These are phyloP conservation scores for Ichneumoninae sp. DNA, from an alignment of 2,888 invertebrate species.

Conservation along the genomic window DNA sequence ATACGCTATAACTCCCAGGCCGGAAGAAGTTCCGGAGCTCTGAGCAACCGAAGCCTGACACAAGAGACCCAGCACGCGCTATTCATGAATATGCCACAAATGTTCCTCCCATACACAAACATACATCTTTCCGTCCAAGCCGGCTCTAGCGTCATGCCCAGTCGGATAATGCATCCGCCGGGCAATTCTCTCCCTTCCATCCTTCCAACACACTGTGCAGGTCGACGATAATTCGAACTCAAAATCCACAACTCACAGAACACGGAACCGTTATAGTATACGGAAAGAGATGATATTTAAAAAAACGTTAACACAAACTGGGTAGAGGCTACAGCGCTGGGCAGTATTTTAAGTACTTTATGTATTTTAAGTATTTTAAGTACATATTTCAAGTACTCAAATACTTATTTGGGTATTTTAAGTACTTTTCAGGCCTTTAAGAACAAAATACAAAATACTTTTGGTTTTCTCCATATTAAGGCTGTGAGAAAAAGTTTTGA, in stretches of 20 bases:
- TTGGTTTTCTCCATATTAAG: too few species aligned
- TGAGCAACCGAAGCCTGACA: conserved; percentile 66
- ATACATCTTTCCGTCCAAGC: conserved; percentile 11
- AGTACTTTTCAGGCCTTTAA: too few species aligned
- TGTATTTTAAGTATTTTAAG: too few species aligned
- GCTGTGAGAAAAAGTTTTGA: too few species aligned
- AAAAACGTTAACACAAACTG: neutral
- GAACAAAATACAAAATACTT: too few species aligned
- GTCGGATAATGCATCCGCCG: conserved; percentile 26
- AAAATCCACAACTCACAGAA: neutral
- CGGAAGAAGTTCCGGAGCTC: conserved; percentile 78
- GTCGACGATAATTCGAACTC: conserved; percentile 1
- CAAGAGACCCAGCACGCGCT: conserved; percentile 43
- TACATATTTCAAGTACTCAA: too few species aligned
- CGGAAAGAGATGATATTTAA: neutral
- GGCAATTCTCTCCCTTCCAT: conserved; percentile 23
- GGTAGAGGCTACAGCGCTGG: neutral
- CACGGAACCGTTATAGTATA: neutral
- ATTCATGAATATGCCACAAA: conserved; percentile 9
- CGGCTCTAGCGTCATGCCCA: conserved; percentile 9
- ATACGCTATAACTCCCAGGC: conserved; percentile 75
- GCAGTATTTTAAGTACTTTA: too few species aligned
- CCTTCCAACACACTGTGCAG: neutral
- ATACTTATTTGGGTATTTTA: too few species aligned
- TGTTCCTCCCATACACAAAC: neutral